Conservation (phyloP, 2,113 vertebrate species). For the Puntigrus tetrazona region DNA sequence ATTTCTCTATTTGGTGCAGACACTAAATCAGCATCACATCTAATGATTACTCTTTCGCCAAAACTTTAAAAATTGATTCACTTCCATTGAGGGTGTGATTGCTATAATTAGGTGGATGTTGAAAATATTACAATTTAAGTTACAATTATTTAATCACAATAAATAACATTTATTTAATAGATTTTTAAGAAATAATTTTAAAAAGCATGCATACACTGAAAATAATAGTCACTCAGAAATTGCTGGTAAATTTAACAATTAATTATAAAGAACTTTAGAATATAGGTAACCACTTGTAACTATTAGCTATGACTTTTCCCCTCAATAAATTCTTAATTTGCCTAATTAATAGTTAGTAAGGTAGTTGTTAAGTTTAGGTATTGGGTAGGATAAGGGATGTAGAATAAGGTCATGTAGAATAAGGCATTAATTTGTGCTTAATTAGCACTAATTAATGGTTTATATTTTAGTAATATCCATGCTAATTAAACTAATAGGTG, state of each 20-base stretch:
- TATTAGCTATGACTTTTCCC: too few relatives aligned
- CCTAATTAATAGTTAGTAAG: too few relatives aligned
- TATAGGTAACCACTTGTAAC: too few relatives aligned
- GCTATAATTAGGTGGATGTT: not conserved
- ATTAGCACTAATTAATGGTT: too few relatives aligned
- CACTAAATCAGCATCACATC: conserved; percentile 33
- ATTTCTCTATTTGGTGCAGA: not conserved
- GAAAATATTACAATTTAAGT: not conserved
- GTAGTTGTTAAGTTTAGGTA: too few relatives aligned
- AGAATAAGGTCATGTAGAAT: too few relatives aligned
- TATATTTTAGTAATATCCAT: too few relatives aligned
- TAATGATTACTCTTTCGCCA: conserved; percentile 15
- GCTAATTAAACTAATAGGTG: too few relatives aligned
- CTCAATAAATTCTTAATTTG: too few relatives aligned
- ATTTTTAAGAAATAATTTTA: not conserved
- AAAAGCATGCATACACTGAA: not conserved
- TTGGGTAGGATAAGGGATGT: too few relatives aligned
- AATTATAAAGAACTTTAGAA: too few relatives aligned
- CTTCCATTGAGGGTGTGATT: not conserved
- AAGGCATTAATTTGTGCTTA: too few relatives aligned
- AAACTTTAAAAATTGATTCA: conserved; percentile 33
- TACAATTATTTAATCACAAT: not conserved
- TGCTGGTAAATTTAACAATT: not conserved
- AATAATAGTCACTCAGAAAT: not conserved
- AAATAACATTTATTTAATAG: not conserved